Conservation (phyloP, 2,113 vertebrate species). For the Channa argus region DNA sequence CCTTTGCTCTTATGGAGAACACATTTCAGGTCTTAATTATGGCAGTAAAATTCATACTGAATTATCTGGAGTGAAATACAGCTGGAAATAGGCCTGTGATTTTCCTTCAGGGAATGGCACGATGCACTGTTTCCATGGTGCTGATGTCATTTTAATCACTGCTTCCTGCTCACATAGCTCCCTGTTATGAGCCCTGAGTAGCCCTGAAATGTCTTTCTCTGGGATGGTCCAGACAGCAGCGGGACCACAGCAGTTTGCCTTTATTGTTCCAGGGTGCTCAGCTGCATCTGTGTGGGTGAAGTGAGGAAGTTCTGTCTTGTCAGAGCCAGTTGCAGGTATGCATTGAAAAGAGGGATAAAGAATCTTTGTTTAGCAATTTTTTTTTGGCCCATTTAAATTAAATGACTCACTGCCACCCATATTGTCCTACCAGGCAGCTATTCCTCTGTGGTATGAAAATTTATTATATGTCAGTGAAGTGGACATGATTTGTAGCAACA, state of each 20-base stretch:
- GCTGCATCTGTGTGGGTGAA: conserved; percentile 19
- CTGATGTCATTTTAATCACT: conserved; percentile 79
- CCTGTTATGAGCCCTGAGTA: conserved; percentile 22
- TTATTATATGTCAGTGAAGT: neutral
- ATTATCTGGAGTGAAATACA: conserved; percentile 69
- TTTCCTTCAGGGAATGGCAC: conserved; percentile 67
- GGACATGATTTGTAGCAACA: too few species aligned
- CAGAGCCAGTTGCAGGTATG: neutral
- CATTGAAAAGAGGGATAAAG: neutral
- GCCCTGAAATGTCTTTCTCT: conserved; percentile 35
- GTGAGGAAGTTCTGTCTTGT: conserved; percentile 19
- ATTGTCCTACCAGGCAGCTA: neutral
- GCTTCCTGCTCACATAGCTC: conserved; percentile 30
- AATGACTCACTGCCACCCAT: neutral
- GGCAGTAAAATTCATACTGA: conserved; percentile 63
- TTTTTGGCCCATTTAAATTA: neutral
- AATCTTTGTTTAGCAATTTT: neutral
- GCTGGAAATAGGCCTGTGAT: conserved; percentile 58
- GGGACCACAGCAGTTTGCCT: conserved; percentile 19
- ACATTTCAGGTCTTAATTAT: conserved; percentile 62
- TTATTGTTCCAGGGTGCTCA: conserved; percentile 32
- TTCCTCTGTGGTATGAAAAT: neutral
- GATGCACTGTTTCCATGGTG: conserved; percentile 60
- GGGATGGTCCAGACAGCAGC: conserved; percentile 39
- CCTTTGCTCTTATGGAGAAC: conserved; percentile 47